Conservation (phyloP, 2,113 vertebrate species). For the Xenopus laevis region DNA sequence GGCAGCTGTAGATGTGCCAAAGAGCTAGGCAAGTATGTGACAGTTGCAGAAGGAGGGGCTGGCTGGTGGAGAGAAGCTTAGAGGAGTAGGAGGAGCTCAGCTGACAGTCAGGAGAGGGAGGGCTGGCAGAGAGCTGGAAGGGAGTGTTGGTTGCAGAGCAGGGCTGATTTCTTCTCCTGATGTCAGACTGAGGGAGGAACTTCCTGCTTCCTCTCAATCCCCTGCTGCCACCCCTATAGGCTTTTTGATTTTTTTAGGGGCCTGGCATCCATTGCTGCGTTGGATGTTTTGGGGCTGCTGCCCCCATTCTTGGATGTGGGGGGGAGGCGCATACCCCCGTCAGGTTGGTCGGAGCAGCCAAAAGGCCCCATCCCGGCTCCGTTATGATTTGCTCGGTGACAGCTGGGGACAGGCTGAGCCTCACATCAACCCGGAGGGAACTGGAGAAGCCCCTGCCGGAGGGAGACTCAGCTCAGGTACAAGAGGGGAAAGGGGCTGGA, state of each 20-base stretch:
- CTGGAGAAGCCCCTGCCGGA: constrained; percentile 31
- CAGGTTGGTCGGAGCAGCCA: constrained; percentile 3
- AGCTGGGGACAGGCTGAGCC: constrained; percentile 41
- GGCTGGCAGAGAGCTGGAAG: neutral
- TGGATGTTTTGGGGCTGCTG: neutral
- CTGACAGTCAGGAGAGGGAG: neutral
- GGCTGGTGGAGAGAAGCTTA: neutral
- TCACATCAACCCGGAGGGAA: constrained; percentile 34
- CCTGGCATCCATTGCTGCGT: neutral
- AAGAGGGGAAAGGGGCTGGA: neutral
- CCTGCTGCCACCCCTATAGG: constrained; percentile 2
- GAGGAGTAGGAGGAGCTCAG: neutral
- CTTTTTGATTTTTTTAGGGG: neutral
- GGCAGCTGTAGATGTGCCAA: too few species aligned
- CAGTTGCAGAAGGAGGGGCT: neutral
- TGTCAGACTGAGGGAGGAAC: fast-evolving
- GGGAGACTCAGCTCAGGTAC: constrained; percentile 32
- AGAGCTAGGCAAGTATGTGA: neutral
- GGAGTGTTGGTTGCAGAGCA: too few species aligned
- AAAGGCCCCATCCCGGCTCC: constrained; percentile 2
- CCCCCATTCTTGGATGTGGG: constrained; percentile 16
- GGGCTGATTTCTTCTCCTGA: neutral
- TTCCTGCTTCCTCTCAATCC: neutral
- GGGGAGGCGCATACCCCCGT: neutral
- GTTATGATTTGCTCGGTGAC: constrained; percentile 16